A percentile compares a stretch with the other conserved stretches of the same genome.
Conservation (phyloP, 2,797 vertebrate species). For the Tenualosa thibaudeaui region DNA sequence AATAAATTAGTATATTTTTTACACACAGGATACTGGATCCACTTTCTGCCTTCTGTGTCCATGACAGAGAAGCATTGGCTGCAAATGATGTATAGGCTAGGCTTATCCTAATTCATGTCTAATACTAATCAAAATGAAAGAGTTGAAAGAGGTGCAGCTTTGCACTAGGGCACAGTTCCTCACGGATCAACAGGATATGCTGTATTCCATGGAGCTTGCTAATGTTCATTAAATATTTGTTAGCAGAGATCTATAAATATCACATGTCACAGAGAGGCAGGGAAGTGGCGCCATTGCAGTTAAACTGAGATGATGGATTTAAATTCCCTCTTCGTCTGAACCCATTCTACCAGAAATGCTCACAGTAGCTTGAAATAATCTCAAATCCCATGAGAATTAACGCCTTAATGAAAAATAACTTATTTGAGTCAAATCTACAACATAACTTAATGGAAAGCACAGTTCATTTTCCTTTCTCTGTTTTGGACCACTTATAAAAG, state of each 20-base stretch:
- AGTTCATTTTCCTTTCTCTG: neutral
- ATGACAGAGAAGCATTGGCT: neutral
- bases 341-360: conserved; percentile 21
- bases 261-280: conserved; percentile 76
- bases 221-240: conserved; percentile 85
- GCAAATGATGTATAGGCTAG: neutral
- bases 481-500: neutral
- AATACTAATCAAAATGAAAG: neutral
- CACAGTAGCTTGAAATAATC: conserved; percentile 16
- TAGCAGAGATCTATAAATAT: conserved; percentile 80
- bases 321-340: conserved; percentile 37
- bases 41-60: neutral
- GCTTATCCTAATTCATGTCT: neutral
- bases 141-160: neutral
- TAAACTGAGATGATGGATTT: conserved; percentile 58
- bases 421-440: conserved; percentile 1
- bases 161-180: conserved; percentile 8
- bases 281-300: conserved; percentile 72
- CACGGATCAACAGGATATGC: conserved; percentile 34
- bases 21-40: neutral
- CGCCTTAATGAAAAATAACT: conserved; percentile 2
- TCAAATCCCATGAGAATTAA: neutral
- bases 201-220: conserved; percentile 62
- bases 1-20: neutral
- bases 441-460: neutral